A percentile compares a stretch with the other conserved stretches of the same genome.
Conservation (phyloP, 2,797 vertebrate genomes). For the Nothura maculosa region DNA sequence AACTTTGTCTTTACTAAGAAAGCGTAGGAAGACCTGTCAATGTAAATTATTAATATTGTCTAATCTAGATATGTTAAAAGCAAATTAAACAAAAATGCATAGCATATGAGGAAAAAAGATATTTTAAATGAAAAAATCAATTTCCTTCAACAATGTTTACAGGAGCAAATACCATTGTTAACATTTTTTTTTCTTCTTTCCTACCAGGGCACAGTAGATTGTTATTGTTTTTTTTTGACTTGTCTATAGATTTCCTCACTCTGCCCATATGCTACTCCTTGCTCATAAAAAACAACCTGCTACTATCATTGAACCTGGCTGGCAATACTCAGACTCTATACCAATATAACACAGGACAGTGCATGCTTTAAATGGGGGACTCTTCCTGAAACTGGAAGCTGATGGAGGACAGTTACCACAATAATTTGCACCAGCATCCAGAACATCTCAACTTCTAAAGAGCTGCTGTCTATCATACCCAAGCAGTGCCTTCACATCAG, state of each 20-base stretch:
- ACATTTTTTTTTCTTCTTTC: not conserved
- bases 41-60: not conserved
- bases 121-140: not conserved
- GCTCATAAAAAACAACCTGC: not conserved
- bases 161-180: not conserved
- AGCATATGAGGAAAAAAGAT: not conserved
- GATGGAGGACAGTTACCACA: rapidly evolving
- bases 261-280: not conserved
- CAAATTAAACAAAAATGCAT: not conserved
- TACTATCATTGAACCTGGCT: not conserved
- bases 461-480: not conserved
- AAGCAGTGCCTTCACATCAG: not conserved
- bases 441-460: not conserved
- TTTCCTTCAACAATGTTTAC: not conserved
- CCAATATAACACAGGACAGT: not conserved
- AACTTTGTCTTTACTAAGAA: not conserved
- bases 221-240: not conserved
- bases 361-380: not conserved
- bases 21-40: not conserved
- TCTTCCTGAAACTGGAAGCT: not conserved
- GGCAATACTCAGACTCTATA: not conserved
- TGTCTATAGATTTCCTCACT: not conserved
- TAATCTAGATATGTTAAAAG: not conserved
- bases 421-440: not conserved
- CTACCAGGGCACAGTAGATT: not conserved